phyloP scores from a whole-genome alignment of 2,797 vertebrate species.

The Acanthurus tractus region DNA sequence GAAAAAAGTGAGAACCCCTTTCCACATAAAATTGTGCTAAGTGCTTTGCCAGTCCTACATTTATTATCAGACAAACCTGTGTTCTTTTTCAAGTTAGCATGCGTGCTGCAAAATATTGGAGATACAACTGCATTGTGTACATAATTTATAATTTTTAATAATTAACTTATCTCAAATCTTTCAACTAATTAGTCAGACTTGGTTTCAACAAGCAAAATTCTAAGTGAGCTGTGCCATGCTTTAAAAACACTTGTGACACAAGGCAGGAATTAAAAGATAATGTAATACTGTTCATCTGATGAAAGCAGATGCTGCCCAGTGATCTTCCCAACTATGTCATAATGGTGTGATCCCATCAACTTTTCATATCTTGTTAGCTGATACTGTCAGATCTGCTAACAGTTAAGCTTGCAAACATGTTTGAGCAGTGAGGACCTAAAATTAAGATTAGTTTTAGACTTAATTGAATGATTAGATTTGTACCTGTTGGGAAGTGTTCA shows the following conservation, averaged over 20 bases:
- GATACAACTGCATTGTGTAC: too few relatives aligned
- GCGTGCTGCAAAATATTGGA: too few relatives aligned
- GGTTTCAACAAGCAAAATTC: too few relatives aligned
- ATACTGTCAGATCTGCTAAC: not conserved
- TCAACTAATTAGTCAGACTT: too few relatives aligned
- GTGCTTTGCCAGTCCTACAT: too few relatives aligned
- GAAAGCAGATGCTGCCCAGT: slow-evolving; percentile 30
- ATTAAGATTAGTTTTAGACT: not conserved
- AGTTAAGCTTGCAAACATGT: not conserved
- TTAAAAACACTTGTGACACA: not conserved
- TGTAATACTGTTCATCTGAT: not conserved
- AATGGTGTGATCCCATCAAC: not conserved
- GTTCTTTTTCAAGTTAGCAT: too few relatives aligned
- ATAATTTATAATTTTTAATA: too few relatives aligned
- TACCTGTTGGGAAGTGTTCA: slow-evolving; percentile 98
- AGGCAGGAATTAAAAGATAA: not conserved
- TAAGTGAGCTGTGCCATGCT: too few relatives aligned
- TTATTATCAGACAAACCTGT: too few relatives aligned
- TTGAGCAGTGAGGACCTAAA: not conserved
- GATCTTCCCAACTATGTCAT: not conserved
- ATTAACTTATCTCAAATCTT: too few relatives aligned
- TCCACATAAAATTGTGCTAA: too few relatives aligned
- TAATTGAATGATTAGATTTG: not conserved
- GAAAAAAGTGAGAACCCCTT: too few relatives aligned
- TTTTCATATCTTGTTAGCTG: not conserved